phyloP scores from a whole-genome alignment of 2,888 invertebrate species.

The Halictus quadricinctus region DNA sequence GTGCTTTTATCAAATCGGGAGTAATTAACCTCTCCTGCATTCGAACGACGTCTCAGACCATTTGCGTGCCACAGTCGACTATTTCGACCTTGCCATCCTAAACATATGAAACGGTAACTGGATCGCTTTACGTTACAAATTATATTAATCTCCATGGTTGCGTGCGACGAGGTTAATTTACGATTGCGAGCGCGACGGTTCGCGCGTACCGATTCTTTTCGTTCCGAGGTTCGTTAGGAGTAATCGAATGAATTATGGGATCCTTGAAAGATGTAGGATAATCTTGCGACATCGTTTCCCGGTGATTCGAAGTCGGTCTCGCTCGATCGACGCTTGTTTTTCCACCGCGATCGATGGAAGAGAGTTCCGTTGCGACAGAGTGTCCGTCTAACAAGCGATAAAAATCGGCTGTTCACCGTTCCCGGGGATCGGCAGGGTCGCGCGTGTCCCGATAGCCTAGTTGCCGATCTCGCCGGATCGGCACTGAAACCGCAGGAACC shows the following conservation, averaged over 20 bases:
- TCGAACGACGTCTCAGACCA: not conserved
- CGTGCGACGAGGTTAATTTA: not conserved
- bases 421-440: conserved; percentile 35
- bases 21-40: not conserved
- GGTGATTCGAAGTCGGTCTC: not conserved
- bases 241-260: conserved; percentile 17
- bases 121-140: not conserved
- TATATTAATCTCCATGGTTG: not conserved
- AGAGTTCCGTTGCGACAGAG: conserved; percentile 28
- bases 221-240: not conserved
- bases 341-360: conserved; percentile 4
- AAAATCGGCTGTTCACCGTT: conserved; percentile 34
- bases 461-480: conserved; percentile 37
- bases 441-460: conserved; percentile 55
- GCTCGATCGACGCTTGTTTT: conserved; percentile 12
- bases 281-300: conserved; percentile 1
- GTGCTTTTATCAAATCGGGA: not conserved
- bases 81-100: not conserved
- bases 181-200: not conserved
- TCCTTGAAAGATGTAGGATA: conserved; percentile 17
- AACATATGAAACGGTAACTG: too few species aligned
- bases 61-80: not conserved
- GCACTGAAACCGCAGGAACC: conserved; percentile 7
- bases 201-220: not conserved
- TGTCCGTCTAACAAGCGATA: conserved; percentile 36